Evolutionary conservation across 2,797 vertebrate species (phyloP).

Genomic region (Periparus ater): DNA sequence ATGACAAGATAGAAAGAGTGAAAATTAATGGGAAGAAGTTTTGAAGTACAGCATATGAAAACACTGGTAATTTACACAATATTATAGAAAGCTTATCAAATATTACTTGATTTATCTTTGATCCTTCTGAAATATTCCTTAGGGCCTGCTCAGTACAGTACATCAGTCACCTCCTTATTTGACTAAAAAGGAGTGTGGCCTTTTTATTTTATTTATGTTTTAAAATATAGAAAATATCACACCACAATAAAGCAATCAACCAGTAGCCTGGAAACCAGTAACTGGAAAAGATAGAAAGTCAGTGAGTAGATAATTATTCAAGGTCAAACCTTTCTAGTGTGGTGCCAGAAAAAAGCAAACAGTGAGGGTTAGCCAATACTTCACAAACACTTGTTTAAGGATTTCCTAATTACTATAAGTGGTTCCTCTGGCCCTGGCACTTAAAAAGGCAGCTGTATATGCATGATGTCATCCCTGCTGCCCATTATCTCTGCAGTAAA

Average conservation of each 20-base stretch:
- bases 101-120: not conserved
- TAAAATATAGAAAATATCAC: conserved; percentile 47
- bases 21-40: not conserved
- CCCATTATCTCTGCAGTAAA: conserved; percentile 83
- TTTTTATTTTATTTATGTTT: conserved; percentile 44
- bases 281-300: conserved; percentile 88
- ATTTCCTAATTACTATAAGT: conserved; percentile 99
- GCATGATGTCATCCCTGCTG: conserved; percentile 88
- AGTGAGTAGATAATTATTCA: conserved; percentile 92
- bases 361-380: conserved; percentile 91
- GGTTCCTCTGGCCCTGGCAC: conserved; percentile 92
- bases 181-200: not conserved
- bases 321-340: conserved; percentile 92
- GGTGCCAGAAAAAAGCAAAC: conserved; percentile 90
- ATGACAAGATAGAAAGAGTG: not conserved
- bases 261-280: conserved; percentile 78
- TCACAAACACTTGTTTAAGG: conserved; percentile 98
- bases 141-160: not conserved
- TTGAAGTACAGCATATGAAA: not conserved
- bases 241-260: conserved; percentile 85
- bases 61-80: not conserved
- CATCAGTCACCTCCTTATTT: not conserved
- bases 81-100: conserved; percentile 10
- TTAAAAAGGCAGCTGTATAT: conserved; percentile 88
- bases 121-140: not conserved